Conservation (phyloP, 2,113 vertebrate genomes). For the Barbus barbus region DNA sequence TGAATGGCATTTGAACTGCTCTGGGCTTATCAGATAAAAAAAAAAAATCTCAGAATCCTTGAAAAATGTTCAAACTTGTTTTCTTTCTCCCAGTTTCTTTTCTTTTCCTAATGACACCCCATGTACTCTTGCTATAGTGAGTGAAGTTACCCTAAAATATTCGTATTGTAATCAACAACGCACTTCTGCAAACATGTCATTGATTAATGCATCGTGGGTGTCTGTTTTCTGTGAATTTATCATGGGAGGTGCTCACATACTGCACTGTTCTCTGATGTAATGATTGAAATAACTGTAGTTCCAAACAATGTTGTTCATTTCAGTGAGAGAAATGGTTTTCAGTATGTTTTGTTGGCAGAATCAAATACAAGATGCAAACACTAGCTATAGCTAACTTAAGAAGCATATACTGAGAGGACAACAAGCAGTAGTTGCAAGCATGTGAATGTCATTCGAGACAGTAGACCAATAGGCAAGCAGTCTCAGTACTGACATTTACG, state of each 20-base stretch:
- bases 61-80: constrained; percentile 82
- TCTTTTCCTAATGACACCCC: constrained; percentile 7
- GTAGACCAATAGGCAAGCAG: neutral
- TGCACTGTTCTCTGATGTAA: neutral
- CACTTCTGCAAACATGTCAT: neutral
- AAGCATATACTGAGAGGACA: neutral
- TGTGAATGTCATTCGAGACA: neutral
- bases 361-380: neutral
- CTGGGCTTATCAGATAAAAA: constrained; percentile 82
- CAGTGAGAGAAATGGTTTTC: neutral
- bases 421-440: neutral
- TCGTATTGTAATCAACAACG: neutral
- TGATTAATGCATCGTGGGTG: neutral
- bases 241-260: neutral
- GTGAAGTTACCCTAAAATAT: neutral
- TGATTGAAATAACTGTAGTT: neutral
- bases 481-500: neutral
- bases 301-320: neutral
- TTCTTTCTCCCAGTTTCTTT: constrained; percentile 53
- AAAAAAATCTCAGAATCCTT: constrained; percentile 74
- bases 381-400: neutral
- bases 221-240: neutral
- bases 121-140: neutral
- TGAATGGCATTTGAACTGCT: constrained; percentile 78
- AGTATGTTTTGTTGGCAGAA: neutral